Evolutionary conservation across 2,888 invertebrate species (phyloP).

Genomic region (Meiosimyza decipiens): DNA sequence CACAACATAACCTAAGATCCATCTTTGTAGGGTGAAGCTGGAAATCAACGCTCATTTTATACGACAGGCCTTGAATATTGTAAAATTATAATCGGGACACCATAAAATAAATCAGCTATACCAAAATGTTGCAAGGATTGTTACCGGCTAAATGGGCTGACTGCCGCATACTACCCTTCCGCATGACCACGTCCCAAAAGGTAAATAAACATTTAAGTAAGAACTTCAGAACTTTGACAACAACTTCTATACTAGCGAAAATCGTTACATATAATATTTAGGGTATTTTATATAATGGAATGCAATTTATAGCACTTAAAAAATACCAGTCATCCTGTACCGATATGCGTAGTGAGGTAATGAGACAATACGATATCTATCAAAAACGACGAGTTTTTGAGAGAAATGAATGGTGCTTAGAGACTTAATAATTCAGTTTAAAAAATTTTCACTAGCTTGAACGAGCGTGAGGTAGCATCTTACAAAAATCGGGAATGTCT

Average conservation of each 20-base stretch:
- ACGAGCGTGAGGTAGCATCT: no score
- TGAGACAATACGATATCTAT: no score
- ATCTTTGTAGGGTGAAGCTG: not conserved
- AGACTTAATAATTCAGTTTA: no score
- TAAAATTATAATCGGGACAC: not conserved
- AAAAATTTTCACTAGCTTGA: no score
- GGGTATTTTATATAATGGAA: no score
- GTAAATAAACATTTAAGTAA: slow-evolving; percentile 45
- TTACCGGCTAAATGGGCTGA: slow-evolving; percentile 56
- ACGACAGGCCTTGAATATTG: not conserved
- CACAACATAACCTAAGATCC: slow-evolving; percentile 8
- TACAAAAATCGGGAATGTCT: no score
- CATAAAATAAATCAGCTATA: slow-evolving; percentile 8
- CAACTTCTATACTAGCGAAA: not conserved
- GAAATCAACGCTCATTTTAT: not conserved
- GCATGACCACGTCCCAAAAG: slow-evolving; percentile 65
- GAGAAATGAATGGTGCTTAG: no score
- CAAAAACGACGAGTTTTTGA: no score
- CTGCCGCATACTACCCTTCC: slow-evolving; percentile 58
- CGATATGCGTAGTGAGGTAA: no score
- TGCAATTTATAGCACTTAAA: no score
- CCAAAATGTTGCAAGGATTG: slow-evolving; percentile 50
- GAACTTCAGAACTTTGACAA: not conserved
- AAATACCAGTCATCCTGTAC: no score
- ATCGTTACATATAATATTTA: no score